Conservation (phyloP, 1,140 invertebrate species). For the Apis dorsata region DNA sequence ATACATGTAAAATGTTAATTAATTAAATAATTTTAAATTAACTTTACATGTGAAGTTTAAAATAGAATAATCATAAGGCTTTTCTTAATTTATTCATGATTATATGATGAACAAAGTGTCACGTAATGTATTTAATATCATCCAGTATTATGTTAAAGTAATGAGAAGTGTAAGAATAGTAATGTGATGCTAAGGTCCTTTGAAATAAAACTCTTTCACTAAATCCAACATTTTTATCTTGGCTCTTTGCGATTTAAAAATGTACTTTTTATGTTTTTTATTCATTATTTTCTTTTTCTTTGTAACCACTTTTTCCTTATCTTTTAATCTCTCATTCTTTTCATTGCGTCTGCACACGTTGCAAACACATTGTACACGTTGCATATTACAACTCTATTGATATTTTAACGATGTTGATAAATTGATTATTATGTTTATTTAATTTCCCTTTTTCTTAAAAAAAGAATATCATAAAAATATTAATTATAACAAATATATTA, state of each 20-base stretch:
- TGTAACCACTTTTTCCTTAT: neutral
- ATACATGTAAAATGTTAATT: too few species aligned
- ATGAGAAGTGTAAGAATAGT: neutral
- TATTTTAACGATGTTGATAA: too few species aligned
- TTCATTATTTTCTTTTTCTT: constrained; percentile 6
- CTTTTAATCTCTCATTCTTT: constrained; percentile 1
- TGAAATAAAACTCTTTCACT: constrained; percentile 13
- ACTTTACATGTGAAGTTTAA: neutral
- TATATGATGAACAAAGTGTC: neutral
- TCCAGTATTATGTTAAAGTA: neutral
- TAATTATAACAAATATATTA: too few species aligned
- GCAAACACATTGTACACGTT: too few species aligned
- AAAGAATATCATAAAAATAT: too few species aligned
- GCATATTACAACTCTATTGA: too few species aligned
- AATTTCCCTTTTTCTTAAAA: too few species aligned
- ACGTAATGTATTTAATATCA: neutral
- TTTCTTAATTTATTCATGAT: neutral
- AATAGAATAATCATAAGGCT: neutral
- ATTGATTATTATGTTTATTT: too few species aligned
- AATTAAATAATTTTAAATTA: too few species aligned
- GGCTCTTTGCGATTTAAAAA: constrained; percentile 39
- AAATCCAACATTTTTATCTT: neutral
- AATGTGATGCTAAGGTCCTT: constrained; percentile 5
- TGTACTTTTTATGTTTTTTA: neutral
- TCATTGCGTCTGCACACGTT: too few species aligned